Conservation (phyloP, 2,888 invertebrate genomes). For the Gymnocheta viridis region DNA sequence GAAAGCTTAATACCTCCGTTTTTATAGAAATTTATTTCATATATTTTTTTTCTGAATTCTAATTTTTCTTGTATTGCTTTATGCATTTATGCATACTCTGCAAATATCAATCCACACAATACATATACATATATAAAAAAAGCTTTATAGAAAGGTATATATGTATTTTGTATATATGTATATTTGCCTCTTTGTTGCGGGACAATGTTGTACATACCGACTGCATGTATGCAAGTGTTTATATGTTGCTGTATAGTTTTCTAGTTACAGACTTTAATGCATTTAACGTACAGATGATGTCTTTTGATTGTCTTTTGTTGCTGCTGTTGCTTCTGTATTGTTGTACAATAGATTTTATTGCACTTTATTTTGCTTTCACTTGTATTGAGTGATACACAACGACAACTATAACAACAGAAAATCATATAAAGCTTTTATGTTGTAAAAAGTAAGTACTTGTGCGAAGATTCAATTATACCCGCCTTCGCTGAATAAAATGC, state of each 20-base stretch:
- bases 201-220: too few species aligned
- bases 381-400: slow-evolving; percentile 1
- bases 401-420: slow-evolving; percentile 8
- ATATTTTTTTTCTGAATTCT: slow-evolving; percentile 21
- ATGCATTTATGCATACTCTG: slow-evolving; percentile 50
- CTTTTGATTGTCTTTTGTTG: slow-evolving; percentile 26
- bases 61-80: slow-evolving; percentile 38
- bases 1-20: slow-evolving; percentile 21
- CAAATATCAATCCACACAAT: slow-evolving; percentile 35
- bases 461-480: slow-evolving; percentile 55
- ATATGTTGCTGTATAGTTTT: not conserved
- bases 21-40: slow-evolving; percentile 3
- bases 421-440: slow-evolving; percentile 53
- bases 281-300: slow-evolving; percentile 43
- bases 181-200: not conserved
- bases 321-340: slow-evolving; percentile 11
- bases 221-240: not conserved
- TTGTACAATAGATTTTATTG: slow-evolving; percentile 53
- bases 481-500: slow-evolving; percentile 25
- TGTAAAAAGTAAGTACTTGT: slow-evolving; percentile 49
- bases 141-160: not conserved
- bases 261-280: slow-evolving; percentile 37
- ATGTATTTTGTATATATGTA: not conserved
- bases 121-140: not conserved
- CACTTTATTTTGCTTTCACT: slow-evolving; percentile 44